phyloP scores from a whole-genome alignment of 2,113 vertebrate genomes.

The Pyrgilauda ruficollis region DNA sequence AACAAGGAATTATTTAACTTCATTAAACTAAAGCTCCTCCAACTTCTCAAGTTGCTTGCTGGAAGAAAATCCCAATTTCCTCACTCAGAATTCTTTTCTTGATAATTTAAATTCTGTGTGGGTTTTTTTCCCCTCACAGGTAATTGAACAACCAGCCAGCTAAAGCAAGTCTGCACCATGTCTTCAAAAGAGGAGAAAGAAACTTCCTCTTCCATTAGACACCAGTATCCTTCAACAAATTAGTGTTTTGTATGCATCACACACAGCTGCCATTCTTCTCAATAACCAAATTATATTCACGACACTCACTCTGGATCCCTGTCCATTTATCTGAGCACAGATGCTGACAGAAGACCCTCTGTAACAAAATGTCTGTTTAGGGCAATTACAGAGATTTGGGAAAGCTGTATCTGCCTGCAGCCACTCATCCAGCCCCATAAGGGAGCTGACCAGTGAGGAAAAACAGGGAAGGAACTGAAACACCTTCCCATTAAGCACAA shows the following conservation, averaged over 20 bases:
- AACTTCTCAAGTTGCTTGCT: not conserved
- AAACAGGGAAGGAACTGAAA: not conserved
- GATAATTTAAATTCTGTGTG: not conserved
- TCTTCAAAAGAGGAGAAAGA: not conserved
- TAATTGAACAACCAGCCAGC: not conserved
- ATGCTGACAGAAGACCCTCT: not conserved
- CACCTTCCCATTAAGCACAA: not conserved
- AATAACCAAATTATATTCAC: not conserved
- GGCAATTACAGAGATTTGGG: not conserved
- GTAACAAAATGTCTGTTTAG: not conserved
- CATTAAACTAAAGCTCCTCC: not conserved
- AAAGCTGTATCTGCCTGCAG: not conserved
- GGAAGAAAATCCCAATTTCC: not conserved
- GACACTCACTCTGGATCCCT: not conserved
- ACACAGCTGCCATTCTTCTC: not conserved
- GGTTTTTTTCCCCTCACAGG: not conserved
- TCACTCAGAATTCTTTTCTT: not conserved
- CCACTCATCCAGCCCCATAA: not conserved
- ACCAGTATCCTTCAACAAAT: not conserved
- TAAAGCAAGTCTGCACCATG: not conserved
- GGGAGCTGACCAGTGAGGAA: not conserved
- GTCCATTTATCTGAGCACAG: not conserved
- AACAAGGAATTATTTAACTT: not conserved
- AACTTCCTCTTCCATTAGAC: not conserved
- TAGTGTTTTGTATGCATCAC: not conserved